Evolutionary conservation across 1,140 invertebrate species (phyloP).

Genomic region (Macrobrachium rosenbergii): DNA sequence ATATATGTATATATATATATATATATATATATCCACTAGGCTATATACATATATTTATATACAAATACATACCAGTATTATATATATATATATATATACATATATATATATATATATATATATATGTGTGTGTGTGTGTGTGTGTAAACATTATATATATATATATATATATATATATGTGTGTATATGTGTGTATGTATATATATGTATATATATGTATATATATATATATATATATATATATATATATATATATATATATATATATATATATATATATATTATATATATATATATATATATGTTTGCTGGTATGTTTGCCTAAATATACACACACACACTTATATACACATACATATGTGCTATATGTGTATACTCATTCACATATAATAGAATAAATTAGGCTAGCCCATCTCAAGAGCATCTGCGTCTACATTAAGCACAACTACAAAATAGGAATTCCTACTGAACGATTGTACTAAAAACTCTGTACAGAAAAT

Average conservation of each 20-base stretch:
- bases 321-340: too few relatives aligned
- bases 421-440: too few relatives aligned
- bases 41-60: neutral
- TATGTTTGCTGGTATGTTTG: neutral
- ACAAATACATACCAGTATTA: too few relatives aligned
- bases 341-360: neutral
- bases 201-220: neutral
- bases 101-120: neutral
- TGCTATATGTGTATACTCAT: neutral
- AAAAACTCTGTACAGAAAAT: too few relatives aligned
- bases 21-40: neutral
- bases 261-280: conserved; percentile 22
- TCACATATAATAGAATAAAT: too few relatives aligned
- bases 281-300: conserved; percentile 4
- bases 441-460: too few relatives aligned
- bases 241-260: conserved; percentile 19
- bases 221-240: conserved; percentile 19
- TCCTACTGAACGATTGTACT: too few relatives aligned
- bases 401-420: too few relatives aligned
- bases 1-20: neutral
- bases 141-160: neutral
- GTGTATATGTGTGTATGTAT: neutral
- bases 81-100: neutral
- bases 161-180: too few relatives aligned
- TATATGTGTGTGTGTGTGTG: neutral